Conservation (phyloP, 2,113 vertebrate species). For the Pitta sordida region DNA sequence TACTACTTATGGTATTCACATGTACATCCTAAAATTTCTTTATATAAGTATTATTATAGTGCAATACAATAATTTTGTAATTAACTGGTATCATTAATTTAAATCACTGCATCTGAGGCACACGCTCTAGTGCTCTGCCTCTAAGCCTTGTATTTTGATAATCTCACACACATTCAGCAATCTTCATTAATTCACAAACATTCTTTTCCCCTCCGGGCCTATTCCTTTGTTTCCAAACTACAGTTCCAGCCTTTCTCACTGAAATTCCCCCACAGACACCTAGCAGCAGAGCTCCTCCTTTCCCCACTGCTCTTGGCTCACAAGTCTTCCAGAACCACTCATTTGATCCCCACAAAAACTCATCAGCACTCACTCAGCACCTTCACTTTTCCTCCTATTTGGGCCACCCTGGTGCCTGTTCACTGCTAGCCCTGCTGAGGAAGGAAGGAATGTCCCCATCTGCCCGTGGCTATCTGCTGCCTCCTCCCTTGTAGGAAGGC, state of each 20-base stretch:
- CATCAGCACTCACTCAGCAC: background rate
- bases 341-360: background rate
- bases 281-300: background rate
- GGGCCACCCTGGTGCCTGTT: background rate
- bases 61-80: background rate
- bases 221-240: background rate
- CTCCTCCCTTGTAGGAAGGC: background rate
- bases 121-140: background rate
- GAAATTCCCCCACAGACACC: background rate
- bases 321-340: background rate
- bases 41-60: background rate
- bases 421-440: background rate
- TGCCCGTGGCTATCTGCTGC: background rate
- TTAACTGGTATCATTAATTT: background rate
- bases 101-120: fast-evolving
- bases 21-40: background rate
- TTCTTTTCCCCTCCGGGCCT: background rate
- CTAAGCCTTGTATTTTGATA: background rate
- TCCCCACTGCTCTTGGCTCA: background rate
- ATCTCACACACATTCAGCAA: background rate
- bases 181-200: background rate
- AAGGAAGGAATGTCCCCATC: background rate
- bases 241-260: background rate
- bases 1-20: background rate
- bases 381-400: background rate